Base-by-base conservation (phyloP, 2,797 vertebrate species). In the Chelonia mydas region DNA sequence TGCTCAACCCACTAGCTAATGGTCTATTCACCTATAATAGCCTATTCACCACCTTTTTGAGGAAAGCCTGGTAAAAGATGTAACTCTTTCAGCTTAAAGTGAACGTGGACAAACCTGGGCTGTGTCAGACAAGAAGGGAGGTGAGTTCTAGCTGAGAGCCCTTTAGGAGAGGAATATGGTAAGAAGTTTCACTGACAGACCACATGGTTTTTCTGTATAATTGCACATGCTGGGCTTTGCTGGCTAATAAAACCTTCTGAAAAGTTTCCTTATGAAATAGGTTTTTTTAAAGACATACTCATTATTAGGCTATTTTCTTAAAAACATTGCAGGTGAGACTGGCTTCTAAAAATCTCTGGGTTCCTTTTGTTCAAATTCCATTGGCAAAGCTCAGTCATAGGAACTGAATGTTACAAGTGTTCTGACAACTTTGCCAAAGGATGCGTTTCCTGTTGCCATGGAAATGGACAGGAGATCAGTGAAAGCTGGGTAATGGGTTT, bases 401-500 rank as follows among this genome's bases (percentile, higher is more conserved):
- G 50, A 84, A 45, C 33, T 2, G 0, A 87, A 84, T 3, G 0
- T 89, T 74, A 55, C 27, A 81, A 49, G 79, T 28, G 49, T 76
- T 83, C 88, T 88, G 86, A 90, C 27, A 90, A 51, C 78, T 81
- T 93, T 2, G 13, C 0, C 0, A 79, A 68, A 0, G 0, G 54
- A 77, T 91, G 88, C 93, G 81, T 90, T 83, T 87, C 59, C 31
- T 0, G 81, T 95, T 95, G 89, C 89, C 85, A 95, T 85, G 91
- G 94, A 95, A 93, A 96, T 45, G 78, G 79, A 77, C 83, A 76
- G 77, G 37, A 49, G 28, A 78, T 87, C 81, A 21, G 37, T 21
- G 49, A 85, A 81, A 91, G 55, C 76, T 17, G 7, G 33, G 37
- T 91, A 94, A 89, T 87, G 88, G 55, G 31, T 79, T 94, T 65